These are phyloP conservation scores for Drosophila ustulata DNA, from an alignment of 2,888 invertebrate genomes.

Conservation along the genomic window DNA sequence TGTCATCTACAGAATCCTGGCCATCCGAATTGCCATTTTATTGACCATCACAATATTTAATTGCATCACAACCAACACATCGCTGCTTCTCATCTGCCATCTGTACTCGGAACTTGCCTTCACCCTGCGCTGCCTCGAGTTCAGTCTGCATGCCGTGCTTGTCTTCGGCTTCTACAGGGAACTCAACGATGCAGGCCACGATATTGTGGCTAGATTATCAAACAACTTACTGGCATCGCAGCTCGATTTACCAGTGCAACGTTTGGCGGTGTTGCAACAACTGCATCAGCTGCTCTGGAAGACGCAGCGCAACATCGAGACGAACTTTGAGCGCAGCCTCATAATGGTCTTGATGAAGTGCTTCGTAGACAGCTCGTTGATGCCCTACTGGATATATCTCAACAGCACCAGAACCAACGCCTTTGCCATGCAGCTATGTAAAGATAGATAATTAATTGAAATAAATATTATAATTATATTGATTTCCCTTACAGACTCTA, in stretches of 20 bases:
- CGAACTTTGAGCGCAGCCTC: constrained; percentile 53
- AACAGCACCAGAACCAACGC: constrained; percentile 9
- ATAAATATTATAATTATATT: too few relatives aligned
- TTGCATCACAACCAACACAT: background rate
- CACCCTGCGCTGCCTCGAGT: constrained; percentile 59
- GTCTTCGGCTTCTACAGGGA: constrained; percentile 42
- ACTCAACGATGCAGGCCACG: constrained; percentile 20
- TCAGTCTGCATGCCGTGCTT: constrained; percentile 42
- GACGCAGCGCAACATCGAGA: constrained; percentile 50
- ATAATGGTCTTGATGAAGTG: constrained; percentile 52
- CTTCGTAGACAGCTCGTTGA: constrained; percentile 54
- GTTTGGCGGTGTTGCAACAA: constrained; percentile 49
- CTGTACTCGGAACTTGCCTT: constrained; percentile 59
- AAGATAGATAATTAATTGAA: background rate
- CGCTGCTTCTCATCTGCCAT: constrained; percentile 18
- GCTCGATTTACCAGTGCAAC: background rate
- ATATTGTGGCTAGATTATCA: constrained; percentile 13
- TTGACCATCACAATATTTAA: constrained; percentile 27
- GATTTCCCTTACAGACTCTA: constrained; percentile 19
- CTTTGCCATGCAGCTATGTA: constrained; percentile 31
- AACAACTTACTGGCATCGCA: background rate
- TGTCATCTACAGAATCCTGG: constrained; percentile 7
- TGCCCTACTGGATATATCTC: constrained; percentile 64
- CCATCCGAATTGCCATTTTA: constrained; percentile 4
- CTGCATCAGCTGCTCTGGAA: constrained; percentile 57